Evolutionary conservation across 1,140 invertebrate genomes (phyloP), one percentile per base, ranked within the genome.

Genomic region (Caenorhabditis brenneri): DNA sequence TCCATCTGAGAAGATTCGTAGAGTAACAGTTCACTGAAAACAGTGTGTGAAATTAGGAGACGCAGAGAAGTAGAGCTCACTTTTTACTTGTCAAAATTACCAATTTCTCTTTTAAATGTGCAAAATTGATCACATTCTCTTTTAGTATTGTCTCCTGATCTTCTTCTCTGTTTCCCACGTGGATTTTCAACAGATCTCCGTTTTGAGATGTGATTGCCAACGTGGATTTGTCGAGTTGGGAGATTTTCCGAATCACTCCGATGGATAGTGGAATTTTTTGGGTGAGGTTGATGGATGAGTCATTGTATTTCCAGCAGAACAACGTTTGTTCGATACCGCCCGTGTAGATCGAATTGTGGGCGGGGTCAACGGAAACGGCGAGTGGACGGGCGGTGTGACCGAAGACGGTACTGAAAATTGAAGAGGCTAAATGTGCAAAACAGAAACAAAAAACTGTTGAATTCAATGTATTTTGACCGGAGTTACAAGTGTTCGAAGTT

Each of bases 331-430:
- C 65, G 22, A 74, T 74, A 16, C 65, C 65, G n/a, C 65, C 65
- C n/a, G 65, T 74, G 36, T 74, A 74, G 36, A 74, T 74, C 10
- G 9, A 4, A 1, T 27, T 7, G n/a, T 10, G 5, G n/a, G 16
- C n/a, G 7, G 36, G 16, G 33, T 74, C 65, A 3, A 74, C 10
- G 33, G 19, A 74, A 74, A 74, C 42, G 19, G 65, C 36, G 15
- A 74, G 46, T n/a, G 65, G 65, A 74, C 65, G 65, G 36, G 65
- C 65, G 33, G 65, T 74, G 24, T 74, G 65, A 15, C 65, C 65
- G 36, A 74, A 74, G 33, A 24, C 65, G 10, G 65, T 74, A n/a
- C 36, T 42, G 36, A 36, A 65, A 36, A 16, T 16, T 15, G 16
- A 58, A 15, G 9, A 0, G 22, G 2, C 22, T n/a, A n/a, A n/a